Evolutionary conservation across 2,113 vertebrate genomes (phyloP).

Genomic region (Atherinomorus stipes): DNA sequence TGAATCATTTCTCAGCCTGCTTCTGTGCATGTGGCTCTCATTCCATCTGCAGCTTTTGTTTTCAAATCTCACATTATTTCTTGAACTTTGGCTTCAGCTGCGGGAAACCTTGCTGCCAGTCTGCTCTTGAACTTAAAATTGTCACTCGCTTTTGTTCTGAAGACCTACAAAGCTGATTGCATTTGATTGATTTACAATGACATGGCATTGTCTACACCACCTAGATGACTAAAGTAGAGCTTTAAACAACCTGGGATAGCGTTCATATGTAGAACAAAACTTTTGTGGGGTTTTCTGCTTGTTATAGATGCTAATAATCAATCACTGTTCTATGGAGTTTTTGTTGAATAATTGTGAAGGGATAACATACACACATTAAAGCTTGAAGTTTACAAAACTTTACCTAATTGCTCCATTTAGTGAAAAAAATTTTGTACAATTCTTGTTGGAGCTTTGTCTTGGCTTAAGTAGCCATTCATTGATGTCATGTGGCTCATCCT

Average conservation of each 20-base stretch:
- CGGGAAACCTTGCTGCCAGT: constrained; percentile 3
- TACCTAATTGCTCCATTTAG: not conserved
- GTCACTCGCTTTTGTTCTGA: not conserved
- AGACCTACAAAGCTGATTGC: constrained; percentile 18
- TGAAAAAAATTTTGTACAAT: not conserved
- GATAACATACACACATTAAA: not conserved
- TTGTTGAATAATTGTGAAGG: not conserved
- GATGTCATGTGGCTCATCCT: not conserved
- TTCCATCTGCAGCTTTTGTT: constrained; percentile 27
- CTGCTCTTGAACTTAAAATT: constrained; percentile 19
- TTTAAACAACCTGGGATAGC: not conserved
- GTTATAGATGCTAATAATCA: not conserved
- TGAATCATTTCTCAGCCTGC: not conserved
- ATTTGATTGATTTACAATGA: constrained; percentile 34
- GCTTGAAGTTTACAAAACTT: not conserved
- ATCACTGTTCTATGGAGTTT: not conserved
- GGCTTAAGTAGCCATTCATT: not conserved
- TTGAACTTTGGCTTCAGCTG: constrained; percentile 10
- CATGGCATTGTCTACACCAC: constrained; percentile 27
- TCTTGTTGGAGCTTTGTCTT: constrained; percentile 7
- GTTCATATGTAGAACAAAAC: not conserved
- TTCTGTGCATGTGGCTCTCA: constrained; percentile 46
- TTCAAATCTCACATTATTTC: constrained; percentile 11
- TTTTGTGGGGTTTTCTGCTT: constrained; percentile 28
- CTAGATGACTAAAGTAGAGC: not conserved